phyloP scores from a whole-genome alignment of 2,888 invertebrate species.

The Drosophila mercatorum region DNA sequence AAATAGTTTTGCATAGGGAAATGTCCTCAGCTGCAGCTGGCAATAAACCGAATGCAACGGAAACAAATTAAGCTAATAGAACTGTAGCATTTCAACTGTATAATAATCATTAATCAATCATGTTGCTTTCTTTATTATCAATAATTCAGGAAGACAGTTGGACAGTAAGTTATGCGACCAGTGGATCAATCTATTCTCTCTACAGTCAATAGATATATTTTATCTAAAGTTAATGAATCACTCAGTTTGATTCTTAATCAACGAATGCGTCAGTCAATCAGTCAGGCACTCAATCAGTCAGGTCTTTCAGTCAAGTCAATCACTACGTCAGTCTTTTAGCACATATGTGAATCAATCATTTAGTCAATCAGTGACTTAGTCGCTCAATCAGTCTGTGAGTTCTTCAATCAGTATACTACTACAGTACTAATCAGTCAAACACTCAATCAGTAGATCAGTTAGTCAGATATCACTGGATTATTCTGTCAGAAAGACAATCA shows the following conservation, averaged over 20 bases:
- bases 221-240: no score
- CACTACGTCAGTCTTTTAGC: no score
- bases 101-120: not conserved
- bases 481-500: not conserved
- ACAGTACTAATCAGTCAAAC: no score
- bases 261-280: not conserved
- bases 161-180: not conserved
- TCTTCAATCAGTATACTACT: not conserved
- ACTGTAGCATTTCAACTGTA: not conserved
- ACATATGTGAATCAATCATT: no score
- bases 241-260: no score
- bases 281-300: no score
- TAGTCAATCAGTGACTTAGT: not conserved
- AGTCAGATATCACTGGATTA: not conserved
- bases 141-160: not conserved
- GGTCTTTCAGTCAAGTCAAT: no score
- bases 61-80: not conserved
- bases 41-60: no score
- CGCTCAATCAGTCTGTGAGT: not conserved
- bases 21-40: not conserved
- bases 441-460: no score
- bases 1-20: not conserved
- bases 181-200: not conserved
- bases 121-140: not conserved
- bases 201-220: not conserved